Base-by-base conservation (phyloP, 2,113 vertebrate genomes). In the Ascaphus truei region DNA sequence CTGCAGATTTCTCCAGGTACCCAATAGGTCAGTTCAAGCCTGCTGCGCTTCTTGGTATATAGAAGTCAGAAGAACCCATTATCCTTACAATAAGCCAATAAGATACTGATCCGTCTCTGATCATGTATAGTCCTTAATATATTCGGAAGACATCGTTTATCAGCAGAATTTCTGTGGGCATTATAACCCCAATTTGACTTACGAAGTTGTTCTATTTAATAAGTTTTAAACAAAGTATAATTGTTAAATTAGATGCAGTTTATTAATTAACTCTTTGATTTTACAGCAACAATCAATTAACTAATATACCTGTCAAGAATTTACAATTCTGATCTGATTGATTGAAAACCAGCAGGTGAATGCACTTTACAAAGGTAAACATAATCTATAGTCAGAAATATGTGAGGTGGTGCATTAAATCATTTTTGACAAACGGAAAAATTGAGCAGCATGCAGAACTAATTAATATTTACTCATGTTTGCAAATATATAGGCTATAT, bases 281-380 rank as follows among this genome's bases (percentile, higher is more conserved):
- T 78, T 53, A 45, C 60, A 84, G 75, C 77, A 9, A 26, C 36
- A 78, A 78, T 79, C 78, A 55, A 78, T 76, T 76, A 69, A 80
- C 77, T 79, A 77, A 58, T 62, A 48, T 80, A 77, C 72, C 67
- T 79, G 75, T 78, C 62, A 77, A 73, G 71, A 73, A 75, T 72
- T 74, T 0, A 0, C 75, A 59, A 73, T 76, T 79, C 76, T 75
- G 58, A 65, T 67, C 73, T 61, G 56, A 80, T 77, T 80, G 84
- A 83, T 76, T 80, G 73, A 74, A 78, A 45, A 78, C 31, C 80
- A 78, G 75, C 79, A 80, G 77, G 77, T 76, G 68, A 80, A 76
- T 72, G 73, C 71, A 80, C 78, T 82, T 81, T 76, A 48, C 60
- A 73, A 67, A 36, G 20, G 55, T 73, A 86, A 81, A 83, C 55